Evolutionary conservation across 2,113 vertebrate genomes (phyloP).

Genomic region (Baryphthengus martii): DNA sequence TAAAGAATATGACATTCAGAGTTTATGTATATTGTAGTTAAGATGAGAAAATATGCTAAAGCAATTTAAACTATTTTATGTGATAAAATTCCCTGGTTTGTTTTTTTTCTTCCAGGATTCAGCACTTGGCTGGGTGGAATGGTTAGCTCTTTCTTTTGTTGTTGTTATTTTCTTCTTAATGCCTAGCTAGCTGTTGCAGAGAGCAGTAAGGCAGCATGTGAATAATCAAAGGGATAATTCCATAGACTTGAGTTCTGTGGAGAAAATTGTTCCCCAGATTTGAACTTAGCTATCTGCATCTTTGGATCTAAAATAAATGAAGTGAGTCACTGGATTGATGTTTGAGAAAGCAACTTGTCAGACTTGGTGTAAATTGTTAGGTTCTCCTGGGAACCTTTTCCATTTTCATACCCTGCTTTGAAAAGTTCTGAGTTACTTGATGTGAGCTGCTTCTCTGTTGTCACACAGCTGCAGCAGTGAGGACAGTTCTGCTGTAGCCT

Average conservation of each 20-base stretch:
- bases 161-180: neutral
- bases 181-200: neutral
- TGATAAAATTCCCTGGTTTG: neutral
- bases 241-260: neutral
- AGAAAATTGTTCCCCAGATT: neutral
- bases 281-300: neutral
- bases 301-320: neutral
- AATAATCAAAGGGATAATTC: neutral
- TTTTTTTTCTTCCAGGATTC: neutral
- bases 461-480: accelerated
- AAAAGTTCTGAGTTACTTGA: neutral
- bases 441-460: neutral
- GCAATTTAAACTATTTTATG: neutral
- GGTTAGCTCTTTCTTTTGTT: neutral
- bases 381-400: neutral
- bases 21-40: neutral
- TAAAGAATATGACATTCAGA: neutral
- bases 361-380: neutral
- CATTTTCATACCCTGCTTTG: neutral
- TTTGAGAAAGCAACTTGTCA: neutral
- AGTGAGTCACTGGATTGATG: neutral
- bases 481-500: neutral
- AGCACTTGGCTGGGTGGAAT: neutral
- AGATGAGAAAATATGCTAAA: conserved; percentile 1
- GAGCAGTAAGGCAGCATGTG: neutral